phyloP scores from a whole-genome alignment of 92 coral and sea anemone species.

The Micromussa lordhowensis region DNA sequence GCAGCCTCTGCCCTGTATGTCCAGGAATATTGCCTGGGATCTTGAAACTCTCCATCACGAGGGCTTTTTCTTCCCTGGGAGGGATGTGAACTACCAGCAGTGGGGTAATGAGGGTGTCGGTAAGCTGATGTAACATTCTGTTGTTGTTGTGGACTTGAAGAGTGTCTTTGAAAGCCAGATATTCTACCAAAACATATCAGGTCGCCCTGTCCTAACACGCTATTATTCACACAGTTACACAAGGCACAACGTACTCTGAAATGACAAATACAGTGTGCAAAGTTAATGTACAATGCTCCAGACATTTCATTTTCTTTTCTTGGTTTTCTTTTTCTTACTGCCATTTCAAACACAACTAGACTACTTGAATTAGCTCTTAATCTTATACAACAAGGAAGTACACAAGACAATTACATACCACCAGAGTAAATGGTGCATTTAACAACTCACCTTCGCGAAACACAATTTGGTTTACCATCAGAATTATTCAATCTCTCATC shows the following conservation, averaged over 20 bases:
- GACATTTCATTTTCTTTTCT: too few relatives aligned
- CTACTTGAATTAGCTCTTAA: not conserved
- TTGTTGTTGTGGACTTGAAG: conserved; percentile 17
- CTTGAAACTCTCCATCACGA: conserved; percentile 7
- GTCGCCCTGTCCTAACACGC: conserved; percentile 90
- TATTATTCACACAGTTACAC: conserved; percentile 84
- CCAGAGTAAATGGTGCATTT: not conserved
- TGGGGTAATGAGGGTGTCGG: conserved; percentile 8
- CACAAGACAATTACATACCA: too few relatives aligned
- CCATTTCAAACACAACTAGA: not conserved
- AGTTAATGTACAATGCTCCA: not conserved
- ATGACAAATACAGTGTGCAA: not conserved
- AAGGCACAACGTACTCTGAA: conserved; percentile 85
- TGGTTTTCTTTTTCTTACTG: not conserved
- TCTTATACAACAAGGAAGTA: not conserved
- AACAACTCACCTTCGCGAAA: conserved; percentile 7
- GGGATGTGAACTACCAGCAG: conserved; percentile 18
- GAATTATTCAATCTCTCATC: conserved; percentile 25
- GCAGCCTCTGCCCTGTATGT: conserved; percentile 22
- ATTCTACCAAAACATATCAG: conserved; percentile 84
- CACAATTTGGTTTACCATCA: not conserved
- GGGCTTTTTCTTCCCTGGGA: conserved; percentile 22
- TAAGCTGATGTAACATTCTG: conserved; percentile 7
- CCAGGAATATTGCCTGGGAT: conserved; percentile 7
- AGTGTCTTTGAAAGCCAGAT: conserved; percentile 34